Evolutionary conservation across 2,888 invertebrate genomes (phyloP), one percentile per base, ranked within the genome.

Genomic region (Colletes collaris): DNA sequence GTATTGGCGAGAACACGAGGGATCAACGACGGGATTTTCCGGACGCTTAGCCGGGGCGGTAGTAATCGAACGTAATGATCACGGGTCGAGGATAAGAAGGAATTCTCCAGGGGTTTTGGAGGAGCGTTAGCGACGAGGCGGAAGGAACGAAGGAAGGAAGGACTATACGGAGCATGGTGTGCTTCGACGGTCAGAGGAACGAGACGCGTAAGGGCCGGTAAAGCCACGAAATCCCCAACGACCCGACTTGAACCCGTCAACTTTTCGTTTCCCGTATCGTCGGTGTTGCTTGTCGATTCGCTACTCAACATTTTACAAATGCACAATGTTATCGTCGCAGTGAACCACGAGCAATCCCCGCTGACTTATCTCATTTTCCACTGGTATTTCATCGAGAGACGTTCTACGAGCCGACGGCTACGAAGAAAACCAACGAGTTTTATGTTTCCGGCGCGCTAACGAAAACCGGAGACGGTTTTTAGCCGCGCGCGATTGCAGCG

Each of bases 271-370:
- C 60, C 44, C n/a, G 37, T 44, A 50, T n/a, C 16, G 64, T 16
- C 27, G 27, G 27, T 1, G 27, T 27, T 8, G 49, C 11, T 3
- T 19, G 49, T 13, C 16, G 37, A 73, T 68, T 68, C 67, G 64
- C 56, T 69, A 55, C 46, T 71, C 7, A 79, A 79, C 71, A 79
- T 78, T 78, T 78, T 19, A 78, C 76, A 63, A 69, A 75, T 59
- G 49, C 52, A 53, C 77, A 62, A 53, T 44, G 68, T 49, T 27
- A 40, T 35, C 4, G 44, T 4, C 49, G 27, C 49, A 55, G 77
- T 59, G 53, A 77, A 59, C 16, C 27, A 27, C 10, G 5, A 16
- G 46, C 67, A 63, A 58, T 77, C 19, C 16, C 19, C 13, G 13
- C 19, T 44, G 40, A 59, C 64, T 64, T 75, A 49, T 59, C 71